These are phyloP conservation scores for Danaus melanippus DNA, from an alignment of 1,140 invertebrate species.

Conservation along the genomic window DNA sequence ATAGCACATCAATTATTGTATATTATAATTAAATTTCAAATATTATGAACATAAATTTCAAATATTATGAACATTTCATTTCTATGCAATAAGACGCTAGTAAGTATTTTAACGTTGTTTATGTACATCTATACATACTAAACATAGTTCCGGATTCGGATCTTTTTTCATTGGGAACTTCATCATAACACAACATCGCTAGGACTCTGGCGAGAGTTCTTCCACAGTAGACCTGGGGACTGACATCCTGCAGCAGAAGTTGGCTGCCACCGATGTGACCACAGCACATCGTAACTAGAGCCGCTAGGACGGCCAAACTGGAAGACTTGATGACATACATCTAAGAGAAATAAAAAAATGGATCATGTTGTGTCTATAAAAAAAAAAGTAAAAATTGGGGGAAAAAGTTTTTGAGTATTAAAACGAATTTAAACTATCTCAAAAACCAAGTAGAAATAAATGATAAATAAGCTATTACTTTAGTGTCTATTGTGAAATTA, in stretches of 20 bases:
- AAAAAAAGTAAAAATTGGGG: no score
- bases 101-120: no score
- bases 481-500: no score
- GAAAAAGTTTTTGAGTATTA: no score
- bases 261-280: conserved; percentile 33
- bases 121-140: conserved; percentile 21
- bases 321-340: conserved; percentile 25
- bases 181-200: conserved; percentile 32
- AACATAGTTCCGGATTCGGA: conserved; percentile 32
- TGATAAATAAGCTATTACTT: no score
- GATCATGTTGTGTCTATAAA: no score
- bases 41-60: conserved; percentile 6
- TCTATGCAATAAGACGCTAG: no score
- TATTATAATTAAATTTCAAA: background rate
- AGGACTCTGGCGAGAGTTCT: conserved; percentile 33
- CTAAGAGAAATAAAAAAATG: conserved; percentile 18
- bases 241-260: conserved; percentile 21
- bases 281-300: conserved; percentile 20
- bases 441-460: no score
- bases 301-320: conserved; percentile 10
- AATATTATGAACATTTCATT: conserved; percentile 7
- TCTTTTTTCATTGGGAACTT: conserved; percentile 25
- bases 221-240: conserved; percentile 39
- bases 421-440: no score
- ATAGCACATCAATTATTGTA: background rate